Evolutionary conservation across 2,113 vertebrate genomes (phyloP), one percentile per base, ranked within the genome.

Genomic region (Mormoops blainvillei): DNA sequence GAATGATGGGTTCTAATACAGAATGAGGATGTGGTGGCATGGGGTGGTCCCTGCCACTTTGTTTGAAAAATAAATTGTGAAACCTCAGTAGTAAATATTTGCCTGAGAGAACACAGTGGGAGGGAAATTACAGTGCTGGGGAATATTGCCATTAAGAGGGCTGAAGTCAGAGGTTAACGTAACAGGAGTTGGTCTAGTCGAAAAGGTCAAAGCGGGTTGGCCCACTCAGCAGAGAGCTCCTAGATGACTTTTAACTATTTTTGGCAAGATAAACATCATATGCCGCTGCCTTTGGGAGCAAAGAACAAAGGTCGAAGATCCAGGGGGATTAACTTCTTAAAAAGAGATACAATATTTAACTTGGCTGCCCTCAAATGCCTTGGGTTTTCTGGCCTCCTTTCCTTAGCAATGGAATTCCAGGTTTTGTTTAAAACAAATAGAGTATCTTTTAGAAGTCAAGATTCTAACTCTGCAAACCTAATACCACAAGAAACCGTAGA

Each of bases 21-120:
- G 97, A 96, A 97, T 50, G 83, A 98, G 96, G 95, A 98, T 97
- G 97, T 97, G 94, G 97, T 97, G 95, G 97, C 97, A 96, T 97
- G 97, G 98, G 98, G 98, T 98, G 98, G 98, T 98, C 98, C 97
- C 98, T 98, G 98, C 98, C 98, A 98, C 97, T 98, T 98, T 97
- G 98, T 97, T 98, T 98, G 98, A 98, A 98, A 98, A 98, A 98
- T 98, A 98, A 98, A 98, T 98, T 97, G 95, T 98, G 98, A 98
- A 98, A 94, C 98, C 97, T 96, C 97, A 97, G 97, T 94, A 98
- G 98, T 98, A 98, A 98, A 98, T 98, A 98, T 98, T 98, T 98
- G 98, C 95, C 97, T 91, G 97, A 97, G 98, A 97, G 97, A 97
- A 78, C 98, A 96, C 93, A 7, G 97, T 98, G 98, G 98, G 98